These are phyloP conservation scores for Psephotus haematonotus DNA, from an alignment of 2,113 vertebrate species.

Conservation along the genomic window DNA sequence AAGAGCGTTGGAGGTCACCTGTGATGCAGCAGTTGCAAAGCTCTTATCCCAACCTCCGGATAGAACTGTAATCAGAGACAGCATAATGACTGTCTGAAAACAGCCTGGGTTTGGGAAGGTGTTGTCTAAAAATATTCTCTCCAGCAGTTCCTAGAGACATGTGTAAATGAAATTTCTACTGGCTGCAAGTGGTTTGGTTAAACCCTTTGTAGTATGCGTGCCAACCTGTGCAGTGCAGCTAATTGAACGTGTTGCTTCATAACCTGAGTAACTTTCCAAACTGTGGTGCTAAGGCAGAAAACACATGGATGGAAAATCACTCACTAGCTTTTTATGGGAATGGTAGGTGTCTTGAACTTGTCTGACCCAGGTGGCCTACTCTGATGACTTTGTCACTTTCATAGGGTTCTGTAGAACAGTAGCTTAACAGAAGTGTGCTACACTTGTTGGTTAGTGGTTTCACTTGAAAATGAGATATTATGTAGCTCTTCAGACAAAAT, in stretches of 20 bases:
- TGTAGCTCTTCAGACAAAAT: not conserved
- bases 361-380: not conserved
- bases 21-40: not conserved
- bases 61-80: not conserved
- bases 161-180: not conserved
- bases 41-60: not conserved
- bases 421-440: not conserved
- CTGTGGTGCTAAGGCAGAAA: not conserved
- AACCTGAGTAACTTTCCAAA: not conserved
- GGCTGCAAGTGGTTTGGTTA: not conserved
- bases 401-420: not conserved
- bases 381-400: not conserved
- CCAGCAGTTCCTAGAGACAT: not conserved
- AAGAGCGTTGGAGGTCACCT: not conserved
- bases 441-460: not conserved
- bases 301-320: not conserved
- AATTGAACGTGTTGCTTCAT: not conserved
- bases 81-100: not conserved
- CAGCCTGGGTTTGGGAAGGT: not conserved
- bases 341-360: not conserved
- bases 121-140: not conserved
- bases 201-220: not conserved
- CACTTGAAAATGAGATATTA: not conserved
- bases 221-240: not conserved
- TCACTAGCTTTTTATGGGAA: not conserved